A percentile compares a stretch with the other conserved stretches of the same genome.
These are phyloP conservation scores for Periophthalmus magnuspinnatus DNA, from an alignment of 2,797 vertebrate species.

Conservation along the genomic window DNA sequence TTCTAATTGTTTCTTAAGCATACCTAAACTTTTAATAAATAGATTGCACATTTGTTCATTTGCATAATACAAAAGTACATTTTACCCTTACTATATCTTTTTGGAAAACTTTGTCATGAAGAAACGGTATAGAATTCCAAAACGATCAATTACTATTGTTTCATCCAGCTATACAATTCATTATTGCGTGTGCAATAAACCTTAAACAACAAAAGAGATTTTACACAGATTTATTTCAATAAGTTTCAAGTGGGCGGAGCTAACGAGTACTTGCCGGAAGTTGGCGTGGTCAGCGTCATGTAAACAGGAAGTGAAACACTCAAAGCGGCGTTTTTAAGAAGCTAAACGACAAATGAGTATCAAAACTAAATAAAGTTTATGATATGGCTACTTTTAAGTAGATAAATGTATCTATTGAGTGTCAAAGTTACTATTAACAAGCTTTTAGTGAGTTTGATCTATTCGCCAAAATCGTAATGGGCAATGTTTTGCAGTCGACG, in stretches of 20 bases:
- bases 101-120: too few species aligned
- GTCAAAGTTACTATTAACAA: neutral
- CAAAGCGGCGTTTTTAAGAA: constrained; percentile 64
- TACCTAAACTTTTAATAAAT: neutral
- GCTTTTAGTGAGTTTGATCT: neutral
- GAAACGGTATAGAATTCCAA: too few species aligned
- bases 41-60: neutral
- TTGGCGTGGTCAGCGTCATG: constrained; percentile 38
- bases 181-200: neutral
- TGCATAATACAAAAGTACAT: too few species aligned
- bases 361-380: neutral
- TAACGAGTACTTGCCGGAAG: constrained; percentile 41
- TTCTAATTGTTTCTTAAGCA: too few species aligned
- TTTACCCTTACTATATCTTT: too few species aligned
- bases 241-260: constrained; percentile 3
- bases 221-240: neutral
- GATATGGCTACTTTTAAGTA: neutral
- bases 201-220: neutral
- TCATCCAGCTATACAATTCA: neutral
- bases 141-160: neutral
- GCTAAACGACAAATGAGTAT: constrained; percentile 14
- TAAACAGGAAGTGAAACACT: constrained; percentile 59
- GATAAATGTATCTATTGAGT: rapidly evolving
- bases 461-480: too few species aligned
- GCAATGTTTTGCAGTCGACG: neutral